Evolutionary conservation across 1,140 invertebrate species (phyloP), one percentile per base, ranked within the genome.

Genomic region (Cotesia chilonis): DNA sequence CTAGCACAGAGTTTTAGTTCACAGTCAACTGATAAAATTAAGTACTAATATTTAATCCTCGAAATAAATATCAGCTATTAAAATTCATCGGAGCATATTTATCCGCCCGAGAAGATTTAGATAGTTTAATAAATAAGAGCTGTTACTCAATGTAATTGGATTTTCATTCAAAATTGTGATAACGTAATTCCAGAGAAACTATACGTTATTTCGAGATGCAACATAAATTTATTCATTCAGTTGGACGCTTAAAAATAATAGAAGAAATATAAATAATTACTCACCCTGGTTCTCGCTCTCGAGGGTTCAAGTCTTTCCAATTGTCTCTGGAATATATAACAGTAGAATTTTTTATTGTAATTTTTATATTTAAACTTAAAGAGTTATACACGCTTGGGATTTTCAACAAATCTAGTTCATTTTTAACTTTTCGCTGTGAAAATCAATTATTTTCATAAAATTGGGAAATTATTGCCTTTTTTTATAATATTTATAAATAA

Each of bases 281-380:
- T 78, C 59, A 78, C 78, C 75, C 75, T 17, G 57, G 12, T 68
- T 83, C 81, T 14, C 81, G 80, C 72, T 83, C 80, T 71, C 77
- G 72, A 28, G 28, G 28, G 70, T 79, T 81, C 63, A 77, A 68
- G 70, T 84, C 75, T 70, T 82, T 71, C 83, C 81, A 84, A 71
- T 77, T 79, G 65, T 82, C 78, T 14, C 81, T 66, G n/a, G 41
- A 51, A 65, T 63, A 28, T 12, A 69, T 17, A 57, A 54, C 3
- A 28, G 28, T 28, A 1, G 28, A 28, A 28, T 28, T 28, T 28
- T 28, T 28, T 28, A 28, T 28, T 28, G 20, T 28, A 1, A 28
- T 28, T 28, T 28, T 28, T 28, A 28, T 28, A 28, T 28, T 28
- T 2, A 28, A 3, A 28, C 0, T 28, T 28, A 2, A 28, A 28